These are phyloP conservation scores for Pogonomyrmex barbatus DNA, from an alignment of 1,140 invertebrate genomes.

Conservation along the genomic window DNA sequence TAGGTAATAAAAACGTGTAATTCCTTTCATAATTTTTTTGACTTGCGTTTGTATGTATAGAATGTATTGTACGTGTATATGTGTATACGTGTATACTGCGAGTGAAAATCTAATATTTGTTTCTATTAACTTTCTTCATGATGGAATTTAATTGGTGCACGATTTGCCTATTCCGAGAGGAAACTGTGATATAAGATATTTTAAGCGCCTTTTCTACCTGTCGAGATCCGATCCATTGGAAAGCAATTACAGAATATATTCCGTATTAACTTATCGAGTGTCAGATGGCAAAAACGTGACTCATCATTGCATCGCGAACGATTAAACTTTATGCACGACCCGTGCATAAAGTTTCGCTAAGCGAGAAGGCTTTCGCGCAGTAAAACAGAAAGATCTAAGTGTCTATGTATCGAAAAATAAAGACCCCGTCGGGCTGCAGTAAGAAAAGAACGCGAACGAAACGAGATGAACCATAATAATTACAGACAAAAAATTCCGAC, in stretches of 20 bases:
- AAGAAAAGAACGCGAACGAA: background rate
- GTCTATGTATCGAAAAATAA: conserved; percentile 28
- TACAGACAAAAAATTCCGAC: conserved; percentile 41
- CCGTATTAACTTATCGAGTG: conserved; percentile 6
- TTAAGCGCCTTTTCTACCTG: conserved; percentile 29
- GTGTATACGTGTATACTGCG: too few relatives aligned
- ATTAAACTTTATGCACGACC: conserved; percentile 40
- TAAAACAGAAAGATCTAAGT: conserved; percentile 38
- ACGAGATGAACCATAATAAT: conserved; percentile 49
- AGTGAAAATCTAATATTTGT: conserved; percentile 12
- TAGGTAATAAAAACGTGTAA: conserved; percentile 1
- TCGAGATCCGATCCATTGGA: conserved; percentile 25
- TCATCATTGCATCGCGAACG: conserved; percentile 48
- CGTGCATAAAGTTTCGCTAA: conserved; percentile 29
- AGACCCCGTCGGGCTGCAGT: background rate
- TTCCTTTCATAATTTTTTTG: background rate
- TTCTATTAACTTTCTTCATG: conserved; percentile 39
- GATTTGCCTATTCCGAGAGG: conserved; percentile 9
- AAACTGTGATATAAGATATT: conserved; percentile 10
- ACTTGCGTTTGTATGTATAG: background rate
- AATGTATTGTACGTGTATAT: background rate
- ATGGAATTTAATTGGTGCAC: conserved; percentile 32
- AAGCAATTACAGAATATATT: conserved; percentile 46
- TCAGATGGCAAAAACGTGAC: conserved; percentile 49
- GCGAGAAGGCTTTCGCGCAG: conserved; percentile 3